A percentile compares a stretch with the other conserved stretches of the same genome.
These are phyloP conservation scores for Chiroxiphia lanceolata DNA, from an alignment of 2,797 vertebrate genomes.

Conservation along the genomic window DNA sequence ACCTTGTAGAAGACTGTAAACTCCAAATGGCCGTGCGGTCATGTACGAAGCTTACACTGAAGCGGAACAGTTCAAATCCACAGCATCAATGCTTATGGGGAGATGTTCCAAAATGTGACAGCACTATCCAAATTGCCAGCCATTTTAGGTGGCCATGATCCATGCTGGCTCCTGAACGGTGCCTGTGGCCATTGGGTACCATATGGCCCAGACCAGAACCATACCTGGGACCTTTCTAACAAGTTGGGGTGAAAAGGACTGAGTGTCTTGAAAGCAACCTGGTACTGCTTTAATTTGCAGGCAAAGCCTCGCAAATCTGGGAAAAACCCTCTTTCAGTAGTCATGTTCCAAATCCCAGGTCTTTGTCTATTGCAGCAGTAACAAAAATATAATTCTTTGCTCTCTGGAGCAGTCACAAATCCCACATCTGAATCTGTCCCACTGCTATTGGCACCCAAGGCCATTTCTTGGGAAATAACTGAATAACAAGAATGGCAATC, in stretches of 20 bases:
- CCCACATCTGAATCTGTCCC: neutral
- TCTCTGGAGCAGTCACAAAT: neutral
- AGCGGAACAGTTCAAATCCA: neutral
- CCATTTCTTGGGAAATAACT: neutral
- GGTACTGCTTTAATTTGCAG: neutral
- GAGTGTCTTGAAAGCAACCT: neutral
- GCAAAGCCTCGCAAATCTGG: neutral
- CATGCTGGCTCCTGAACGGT: accelerated
- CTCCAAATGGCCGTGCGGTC: neutral
- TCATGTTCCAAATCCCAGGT: neutral
- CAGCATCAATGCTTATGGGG: neutral
- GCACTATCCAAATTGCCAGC: neutral
- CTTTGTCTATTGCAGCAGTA: neutral
- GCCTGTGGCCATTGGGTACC: neutral
- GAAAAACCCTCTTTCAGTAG: neutral
- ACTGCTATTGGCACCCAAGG: neutral
- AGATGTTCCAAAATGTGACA: neutral
- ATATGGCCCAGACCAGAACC: neutral
- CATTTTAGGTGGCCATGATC: neutral
- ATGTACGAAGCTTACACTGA: neutral
- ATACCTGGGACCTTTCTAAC: neutral
- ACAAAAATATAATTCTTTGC: neutral
- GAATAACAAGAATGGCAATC: neutral
- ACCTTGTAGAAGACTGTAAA: neutral
- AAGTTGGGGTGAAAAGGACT: neutral